Evolutionary conservation across 2,888 invertebrate species (phyloP), one percentile per base, ranked within the genome.

Genomic region (Amphipoea lucens): DNA sequence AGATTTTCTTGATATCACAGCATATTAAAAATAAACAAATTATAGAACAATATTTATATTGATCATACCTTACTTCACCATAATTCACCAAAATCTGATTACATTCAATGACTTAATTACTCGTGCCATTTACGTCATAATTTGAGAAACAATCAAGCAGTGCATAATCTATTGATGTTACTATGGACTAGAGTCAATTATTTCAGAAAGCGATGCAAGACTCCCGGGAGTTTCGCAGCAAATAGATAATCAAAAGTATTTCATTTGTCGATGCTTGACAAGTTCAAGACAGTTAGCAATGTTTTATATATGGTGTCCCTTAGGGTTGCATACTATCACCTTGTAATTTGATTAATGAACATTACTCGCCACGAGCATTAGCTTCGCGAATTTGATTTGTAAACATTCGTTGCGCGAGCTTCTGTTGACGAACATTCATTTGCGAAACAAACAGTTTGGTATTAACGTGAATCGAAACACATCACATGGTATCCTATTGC

Each of bases 1-100:
- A 71, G 65, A 60, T 68, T 85, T 51, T 40, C 23, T 79, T 71
- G 9, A 82, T 67, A 62, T 62, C 20, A 40, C 75, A 74, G 45
- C 54, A 67, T 75, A 36, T 54, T 40, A 45, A 23, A 54, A 72
- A 72, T 23, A 63, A 72, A 14, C n/a, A 48, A 82, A 48, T 7
- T 48, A 40, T 7, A 36, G 7, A n/a, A 20, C 12, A 40, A 51
- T 65, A 45, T 65, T 69, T 57, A 36, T 42, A 62, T 72, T n/a
- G 1, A 36, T 70, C 14, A 20, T 36, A 62, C 11, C 17, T 62
- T 45, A 60, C 11, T n/a, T 14, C n/a, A 60, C 17, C 54, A 54
- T 36, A 36, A 14, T 9, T 36, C 2, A 36, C 17, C 4, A 71
- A 66, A 65, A 48, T 67, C 42, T 12, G 36, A 66, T 60, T 62